Evolutionary conservation across 2,113 vertebrate genomes (phyloP), one percentile per base, ranked within the genome.

Genomic region (Micronycteris hirsuta): DNA sequence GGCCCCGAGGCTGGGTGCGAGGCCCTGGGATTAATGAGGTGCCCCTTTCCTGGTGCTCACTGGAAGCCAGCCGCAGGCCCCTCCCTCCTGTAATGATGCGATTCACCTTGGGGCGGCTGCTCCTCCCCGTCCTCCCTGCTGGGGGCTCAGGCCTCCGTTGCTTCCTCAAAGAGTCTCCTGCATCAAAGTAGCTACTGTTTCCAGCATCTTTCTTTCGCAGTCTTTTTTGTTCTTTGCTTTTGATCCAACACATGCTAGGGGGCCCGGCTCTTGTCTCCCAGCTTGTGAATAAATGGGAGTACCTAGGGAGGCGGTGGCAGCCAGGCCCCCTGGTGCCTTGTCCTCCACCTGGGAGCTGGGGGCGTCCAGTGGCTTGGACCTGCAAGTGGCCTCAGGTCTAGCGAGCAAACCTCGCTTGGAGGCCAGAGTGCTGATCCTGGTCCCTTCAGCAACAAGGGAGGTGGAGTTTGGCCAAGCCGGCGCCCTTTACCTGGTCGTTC

Each of bases 201-300:
- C 95, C 90, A 93, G 92, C 91, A 74, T 93, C 94, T 94, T 96
- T 68, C 92, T 58, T 93, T 86, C 77, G 5, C 11, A 58, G 12
- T 43, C 93, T 63, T 52, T 97, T 97, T 91, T 95, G 91, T 96
- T 96, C 95, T 74, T 78, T 54, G 88, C 81, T 92, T 97, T 94
- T 96, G 96, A 96, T 97, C 68, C 1, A 0, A 36, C 88, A 49
- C 76, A 74, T 77, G 92, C 90, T 92, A 52, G 49, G 63, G 65
- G 82, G 41, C 41, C 73, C 41, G 26, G 77, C 91, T 97, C 94
- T 96, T 97, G 90, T 97, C 94, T 96, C 96, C 77, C 77, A 47
- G 92, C 68, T 94, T 52, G 63, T 86, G 91, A 78, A 76, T 96
- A 89, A 96, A 89, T 76, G 81, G 95, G 68, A 71, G 36, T 52